phyloP scores from a whole-genome alignment of 1,140 invertebrate species.

The Calycopis cecrops region DNA sequence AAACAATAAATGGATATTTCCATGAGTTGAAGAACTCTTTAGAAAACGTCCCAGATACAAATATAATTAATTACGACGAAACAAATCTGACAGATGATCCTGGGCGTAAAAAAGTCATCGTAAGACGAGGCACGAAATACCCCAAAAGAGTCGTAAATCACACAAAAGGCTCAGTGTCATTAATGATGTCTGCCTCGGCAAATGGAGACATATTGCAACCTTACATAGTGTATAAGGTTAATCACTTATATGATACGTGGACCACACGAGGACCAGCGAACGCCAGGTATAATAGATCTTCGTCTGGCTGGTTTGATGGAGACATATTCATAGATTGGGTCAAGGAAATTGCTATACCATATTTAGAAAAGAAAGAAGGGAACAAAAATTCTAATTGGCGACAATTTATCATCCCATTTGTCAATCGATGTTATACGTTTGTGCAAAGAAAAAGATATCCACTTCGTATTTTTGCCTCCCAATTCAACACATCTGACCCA shows the following conservation, averaged over 20 bases:
- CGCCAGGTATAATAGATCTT: constrained; percentile 29
- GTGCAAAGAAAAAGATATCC: constrained; percentile 3
- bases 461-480: constrained; percentile 8
- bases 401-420: too few relatives aligned
- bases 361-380: constrained; percentile 32
- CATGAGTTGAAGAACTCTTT: constrained; percentile 15
- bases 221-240: constrained; percentile 2
- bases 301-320: constrained; percentile 43
- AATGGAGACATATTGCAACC: too few relatives aligned
- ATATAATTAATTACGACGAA: constrained; percentile 18
- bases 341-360: constrained; percentile 28
- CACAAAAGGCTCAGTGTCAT: constrained; percentile 11
- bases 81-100: constrained; percentile 18
- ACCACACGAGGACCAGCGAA: background rate
- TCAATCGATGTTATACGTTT: constrained; percentile 10
- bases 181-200: constrained; percentile 15
- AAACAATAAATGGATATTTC: too few relatives aligned
- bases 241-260: constrained; percentile 2
- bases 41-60: background rate
- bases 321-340: constrained; percentile 42
- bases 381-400: constrained; percentile 43
- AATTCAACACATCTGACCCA: constrained; percentile 10
- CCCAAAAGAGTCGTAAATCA: constrained; percentile 16
- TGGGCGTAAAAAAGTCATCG: constrained; percentile 15
- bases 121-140: constrained; percentile 18